A percentile compares a stretch with the other conserved stretches of the same genome.
phyloP scores from a whole-genome alignment of 2,888 invertebrate species.

The Oxystoma pomonae region DNA sequence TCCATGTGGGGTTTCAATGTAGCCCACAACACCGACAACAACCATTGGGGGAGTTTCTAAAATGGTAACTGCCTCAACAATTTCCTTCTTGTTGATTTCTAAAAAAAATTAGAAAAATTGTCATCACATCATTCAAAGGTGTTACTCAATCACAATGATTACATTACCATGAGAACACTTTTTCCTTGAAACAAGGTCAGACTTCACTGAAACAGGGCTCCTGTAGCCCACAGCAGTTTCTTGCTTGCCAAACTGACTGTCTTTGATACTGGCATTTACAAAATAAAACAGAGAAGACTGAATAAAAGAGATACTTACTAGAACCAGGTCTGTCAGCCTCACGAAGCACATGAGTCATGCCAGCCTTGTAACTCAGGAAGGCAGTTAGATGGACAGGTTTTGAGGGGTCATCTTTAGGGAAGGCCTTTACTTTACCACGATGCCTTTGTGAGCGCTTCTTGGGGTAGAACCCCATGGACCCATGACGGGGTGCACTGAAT shows the following conservation, averaged over 20 bases:
- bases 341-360: constrained; percentile 99
- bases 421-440: constrained; percentile 99
- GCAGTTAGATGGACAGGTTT: constrained; percentile 98
- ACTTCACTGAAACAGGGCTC: constrained; percentile 29
- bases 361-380: constrained; percentile 98
- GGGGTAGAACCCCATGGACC: constrained; percentile 99
- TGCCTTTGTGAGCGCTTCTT: constrained; percentile 95
- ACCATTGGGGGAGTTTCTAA: constrained; percentile 98
- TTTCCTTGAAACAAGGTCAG: constrained; percentile 61
- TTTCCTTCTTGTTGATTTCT: constrained; percentile 99
- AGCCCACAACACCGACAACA: constrained; percentile 95
- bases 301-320: constrained; percentile 67
- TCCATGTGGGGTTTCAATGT: constrained; percentile 98
- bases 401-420: constrained; percentile 94
- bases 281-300: no score
- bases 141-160: constrained; percentile 68
- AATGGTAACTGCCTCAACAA: constrained; percentile 98
- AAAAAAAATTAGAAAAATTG: constrained; percentile 35
- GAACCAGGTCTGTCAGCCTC: constrained; percentile 98
- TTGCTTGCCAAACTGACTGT: no score
- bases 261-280: no score
- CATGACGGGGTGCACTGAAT: constrained; percentile 99
- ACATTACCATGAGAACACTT: constrained; percentile 62
- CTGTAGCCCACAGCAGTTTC: constrained; percentile 41
- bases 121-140: constrained; percentile 63